Evolutionary conservation across 2,888 invertebrate genomes (phyloP).

Genomic region (Horisme vitalbata): DNA sequence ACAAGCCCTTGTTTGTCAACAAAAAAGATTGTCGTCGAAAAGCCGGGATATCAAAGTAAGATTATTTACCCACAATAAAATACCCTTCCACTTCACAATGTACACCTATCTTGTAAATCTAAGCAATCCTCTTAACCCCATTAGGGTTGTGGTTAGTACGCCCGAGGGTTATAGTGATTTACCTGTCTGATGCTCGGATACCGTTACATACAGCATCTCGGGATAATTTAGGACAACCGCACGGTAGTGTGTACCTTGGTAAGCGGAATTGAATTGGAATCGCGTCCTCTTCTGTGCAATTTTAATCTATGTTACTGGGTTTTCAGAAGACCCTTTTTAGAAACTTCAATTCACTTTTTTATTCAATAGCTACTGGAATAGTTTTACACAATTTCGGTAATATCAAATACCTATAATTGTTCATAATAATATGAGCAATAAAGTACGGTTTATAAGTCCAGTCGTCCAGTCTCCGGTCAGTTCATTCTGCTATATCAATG

Average conservation of each 20-base stretch:
- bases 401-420: too few species aligned
- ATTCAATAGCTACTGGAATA: too few species aligned
- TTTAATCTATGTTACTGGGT: too few species aligned
- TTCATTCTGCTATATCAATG: too few species aligned
- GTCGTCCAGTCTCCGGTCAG: too few species aligned
- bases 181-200: constrained; percentile 22
- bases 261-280: neutral
- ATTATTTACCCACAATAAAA: neutral
- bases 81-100: constrained; percentile 10
- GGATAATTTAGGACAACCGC: constrained; percentile 17
- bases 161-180: constrained; percentile 35
- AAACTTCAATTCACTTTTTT: too few species aligned
- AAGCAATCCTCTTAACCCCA: constrained; percentile 36
- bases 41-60: neutral
- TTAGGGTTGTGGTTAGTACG: constrained; percentile 32
- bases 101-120: constrained; percentile 27
- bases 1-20: too few species aligned
- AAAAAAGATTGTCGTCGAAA: neutral
- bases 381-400: too few species aligned
- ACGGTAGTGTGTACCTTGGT: neutral
- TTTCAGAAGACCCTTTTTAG: too few species aligned
- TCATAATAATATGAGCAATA: too few species aligned
- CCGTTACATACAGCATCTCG: constrained; percentile 15
- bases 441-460: too few species aligned
- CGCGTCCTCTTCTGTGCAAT: neutral